Evolutionary conservation across 2,113 vertebrate genomes (phyloP).

Genomic region (Prochilodus magdalenae): DNA sequence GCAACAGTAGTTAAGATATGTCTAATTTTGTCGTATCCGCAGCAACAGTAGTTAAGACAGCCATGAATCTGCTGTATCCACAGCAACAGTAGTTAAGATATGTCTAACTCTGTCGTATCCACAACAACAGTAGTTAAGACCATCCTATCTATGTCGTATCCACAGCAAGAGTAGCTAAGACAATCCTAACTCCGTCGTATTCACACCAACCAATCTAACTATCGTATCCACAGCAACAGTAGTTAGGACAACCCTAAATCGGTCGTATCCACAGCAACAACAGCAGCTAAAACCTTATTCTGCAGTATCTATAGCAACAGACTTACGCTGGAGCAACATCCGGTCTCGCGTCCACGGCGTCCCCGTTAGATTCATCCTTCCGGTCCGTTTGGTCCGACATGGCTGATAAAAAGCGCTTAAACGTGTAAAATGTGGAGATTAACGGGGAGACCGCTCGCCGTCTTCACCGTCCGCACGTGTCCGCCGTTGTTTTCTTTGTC

Average conservation of each 20-base stretch:
- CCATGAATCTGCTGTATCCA: too few species aligned
- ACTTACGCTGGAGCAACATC: constrained; percentile 57
- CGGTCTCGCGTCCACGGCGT: constrained; percentile 65
- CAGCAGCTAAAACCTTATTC: too few species aligned
- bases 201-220: too few species aligned
- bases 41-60: too few species aligned
- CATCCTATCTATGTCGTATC: neutral
- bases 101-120: neutral
- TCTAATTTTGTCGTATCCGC: too few species aligned
- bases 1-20: neutral
- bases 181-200: too few species aligned
- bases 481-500: constrained; percentile 10
- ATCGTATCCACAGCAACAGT: neutral
- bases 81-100: too few species aligned
- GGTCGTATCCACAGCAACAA: neutral
- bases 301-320: too few species aligned
- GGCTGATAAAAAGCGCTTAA: constrained; percentile 57
- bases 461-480: neutral
- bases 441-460: too few species aligned
- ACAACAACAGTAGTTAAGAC: neutral
- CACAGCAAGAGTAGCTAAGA: neutral
- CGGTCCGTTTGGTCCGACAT: constrained; percentile 22
- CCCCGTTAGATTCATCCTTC: constrained; percentile 50
- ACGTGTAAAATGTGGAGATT: too few species aligned
- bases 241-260: neutral